Evolutionary conservation across 2,888 invertebrate genomes (phyloP), one percentile per base, ranked within the genome.

Genomic region (Diarsia rubi): DNA sequence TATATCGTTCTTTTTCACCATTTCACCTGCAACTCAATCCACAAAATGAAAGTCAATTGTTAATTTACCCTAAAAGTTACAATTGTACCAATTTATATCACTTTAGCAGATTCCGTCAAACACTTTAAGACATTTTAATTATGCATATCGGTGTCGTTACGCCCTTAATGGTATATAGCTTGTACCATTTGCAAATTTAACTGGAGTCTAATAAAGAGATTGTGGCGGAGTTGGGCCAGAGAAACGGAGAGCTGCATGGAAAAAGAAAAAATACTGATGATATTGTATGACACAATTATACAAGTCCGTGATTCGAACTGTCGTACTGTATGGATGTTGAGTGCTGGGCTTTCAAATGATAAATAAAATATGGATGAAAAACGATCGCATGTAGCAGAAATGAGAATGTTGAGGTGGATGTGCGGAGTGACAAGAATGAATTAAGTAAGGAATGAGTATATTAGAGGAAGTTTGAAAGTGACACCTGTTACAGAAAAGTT

Each of bases 121-220:
- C 74, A 75, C 59, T 78, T 82, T 59, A 75, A 80, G 77, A 74
- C 66, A 74, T 85, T 86, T 86, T 81, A 88, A 88, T 87, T 88
- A 86, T 87, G 86, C 79, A 86, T 83, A 84, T 83, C 68, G 77
- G 77, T 85, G 73, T 83, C 84, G 65, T 84, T 69, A 69, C 42
- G 78, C 68, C 73, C 74, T 74, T 86, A 85, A 78, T 73, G 73
- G 63, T 81, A 78, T 82, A 81, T 79, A 79, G 79, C 82, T 82
- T 84, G 81, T 85, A 81, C 79, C 81, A 85, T 88, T 86, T 86
- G 86, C 69, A 77, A 87, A 86, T 86, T 84, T 82, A 84, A 86
- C 74, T 67, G 80, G 85, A 85, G 79, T 78, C 88, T 88, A 87
- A 86, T 88, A 88, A 86, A 87, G 88, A 87, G 83, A 84, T 86